A percentile compares a stretch with the other conserved stretches of the same genome.
Conservation (phyloP, 1,140 invertebrate genomes). For the Adoxophyes honmai region DNA sequence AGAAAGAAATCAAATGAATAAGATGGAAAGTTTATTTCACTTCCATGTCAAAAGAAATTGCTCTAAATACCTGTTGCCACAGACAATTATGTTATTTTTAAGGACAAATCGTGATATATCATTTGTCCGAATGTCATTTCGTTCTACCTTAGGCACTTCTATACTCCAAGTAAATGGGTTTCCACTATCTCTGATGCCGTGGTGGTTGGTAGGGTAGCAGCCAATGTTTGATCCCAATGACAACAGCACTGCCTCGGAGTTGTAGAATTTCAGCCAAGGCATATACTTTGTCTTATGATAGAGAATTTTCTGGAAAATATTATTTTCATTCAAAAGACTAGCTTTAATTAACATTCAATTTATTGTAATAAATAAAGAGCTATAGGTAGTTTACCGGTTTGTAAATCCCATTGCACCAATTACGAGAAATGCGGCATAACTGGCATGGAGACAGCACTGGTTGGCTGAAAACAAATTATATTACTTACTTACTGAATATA, state of each 20-base stretch:
- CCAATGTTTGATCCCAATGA: constrained; percentile 46
- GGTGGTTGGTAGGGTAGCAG: constrained; percentile 39
- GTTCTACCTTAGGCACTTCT: constrained; percentile 43
- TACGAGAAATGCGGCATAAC: constrained; percentile 51
- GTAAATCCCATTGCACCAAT: constrained; percentile 57
- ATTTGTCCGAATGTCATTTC: constrained; percentile 58
- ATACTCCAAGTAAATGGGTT: constrained; percentile 40
- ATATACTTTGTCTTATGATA: constrained; percentile 54
- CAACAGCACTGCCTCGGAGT: constrained; percentile 40
- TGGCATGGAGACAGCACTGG: constrained; percentile 33
- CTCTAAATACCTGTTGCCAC: constrained; percentile 59
- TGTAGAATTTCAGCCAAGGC: constrained; percentile 52
- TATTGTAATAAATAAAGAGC: background rate
- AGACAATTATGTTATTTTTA: constrained; percentile 44
- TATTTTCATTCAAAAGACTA: too few species aligned
- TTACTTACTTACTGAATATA: too few species aligned
- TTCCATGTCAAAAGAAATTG: too few species aligned
- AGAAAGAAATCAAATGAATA: constrained; percentile 5
- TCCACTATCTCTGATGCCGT: constrained; percentile 29
- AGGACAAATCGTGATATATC: constrained; percentile 66
- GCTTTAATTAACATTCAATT: too few species aligned
- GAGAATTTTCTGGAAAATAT: constrained; percentile 38
- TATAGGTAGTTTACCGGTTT: constrained; percentile 34
- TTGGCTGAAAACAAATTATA: constrained; percentile 23
- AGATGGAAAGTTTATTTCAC: too few species aligned